Evolutionary conservation across 2,113 vertebrate species (phyloP).

Genomic region (Balaeniceps rex): DNA sequence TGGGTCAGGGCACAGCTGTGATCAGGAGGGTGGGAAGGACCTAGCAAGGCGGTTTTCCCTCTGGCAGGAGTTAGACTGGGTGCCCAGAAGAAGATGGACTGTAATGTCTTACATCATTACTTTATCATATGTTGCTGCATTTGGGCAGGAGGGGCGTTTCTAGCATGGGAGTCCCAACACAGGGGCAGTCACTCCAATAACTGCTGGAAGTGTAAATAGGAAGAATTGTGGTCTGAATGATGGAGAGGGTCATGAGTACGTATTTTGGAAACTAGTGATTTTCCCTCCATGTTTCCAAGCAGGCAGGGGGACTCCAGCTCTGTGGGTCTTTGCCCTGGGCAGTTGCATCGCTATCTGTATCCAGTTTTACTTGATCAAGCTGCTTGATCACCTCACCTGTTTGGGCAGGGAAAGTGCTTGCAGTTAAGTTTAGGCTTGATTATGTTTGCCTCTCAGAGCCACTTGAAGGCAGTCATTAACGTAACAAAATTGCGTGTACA

Average conservation of each 20-base stretch:
- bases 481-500: not conserved
- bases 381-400: not conserved
- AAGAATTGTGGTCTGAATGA: not conserved
- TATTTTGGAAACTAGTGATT: not conserved
- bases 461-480: not conserved
- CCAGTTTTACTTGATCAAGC: not conserved
- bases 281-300: not conserved
- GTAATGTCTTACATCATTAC: too few species aligned
- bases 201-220: not conserved
- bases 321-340: accelerated
- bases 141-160: not conserved
- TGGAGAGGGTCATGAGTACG: accelerated
- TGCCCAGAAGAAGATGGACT: not conserved
- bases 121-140: not conserved
- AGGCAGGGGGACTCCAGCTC: not conserved
- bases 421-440: not conserved
- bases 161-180: not conserved
- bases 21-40: not conserved
- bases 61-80: accelerated
- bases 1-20: not conserved
- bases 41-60: not conserved
- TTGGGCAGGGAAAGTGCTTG: not conserved
- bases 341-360: too few species aligned
- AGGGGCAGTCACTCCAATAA: not conserved
- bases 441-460: not conserved